Evolutionary conservation across 2,797 vertebrate species (phyloP), one percentile per base, ranked within the genome.

Genomic region (Selene dorsalis): DNA sequence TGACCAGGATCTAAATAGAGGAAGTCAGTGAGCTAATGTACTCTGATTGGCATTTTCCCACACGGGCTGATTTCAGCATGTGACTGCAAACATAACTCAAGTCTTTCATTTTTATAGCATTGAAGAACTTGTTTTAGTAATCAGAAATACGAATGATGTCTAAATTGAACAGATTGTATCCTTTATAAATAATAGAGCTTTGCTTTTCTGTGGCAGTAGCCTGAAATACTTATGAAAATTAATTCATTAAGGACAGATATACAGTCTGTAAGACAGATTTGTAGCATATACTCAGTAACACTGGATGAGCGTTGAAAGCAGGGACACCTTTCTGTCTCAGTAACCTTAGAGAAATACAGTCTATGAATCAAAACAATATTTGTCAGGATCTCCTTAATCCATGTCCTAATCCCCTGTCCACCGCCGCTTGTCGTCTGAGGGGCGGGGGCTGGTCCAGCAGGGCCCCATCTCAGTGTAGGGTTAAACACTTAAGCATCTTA

Each of bases 401-500:
- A 55, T 18, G 7, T 62, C 57, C 68, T 81, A 89, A 89, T 88
- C 83, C 83, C 28, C 52, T 20, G 58, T 72, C 24, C 74, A 52
- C 57, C 72, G 45, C 64, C 52, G 24, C 53, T 57, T 47, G 16
- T 69, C 55, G 58, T 73, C 41, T 41, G 39, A 18, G n/a, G 6
- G 71, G 32, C 0, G 56, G 67, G 56, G 75, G 69, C 32, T 14
- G 61, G 73, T 67, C 70, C 60, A 67, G 79, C 58, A 85, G 59
- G 86, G 41, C 84, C 72, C 80, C 75, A 32, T 79, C 81, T 88
- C 75, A 82, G 75, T 73, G 82, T 80, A 81, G 75, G 32, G 84
- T 88, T 93, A 86, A 92, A 93, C 80, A 77, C 83, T 87, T 93
- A 93, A 94, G 90, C 88, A 88, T 89, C 88, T 93, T 93, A 93